Evolutionary conservation across 2,113 vertebrate genomes (phyloP), one percentile per base, ranked within the genome.

Genomic region (Paralichthys olivaceus): DNA sequence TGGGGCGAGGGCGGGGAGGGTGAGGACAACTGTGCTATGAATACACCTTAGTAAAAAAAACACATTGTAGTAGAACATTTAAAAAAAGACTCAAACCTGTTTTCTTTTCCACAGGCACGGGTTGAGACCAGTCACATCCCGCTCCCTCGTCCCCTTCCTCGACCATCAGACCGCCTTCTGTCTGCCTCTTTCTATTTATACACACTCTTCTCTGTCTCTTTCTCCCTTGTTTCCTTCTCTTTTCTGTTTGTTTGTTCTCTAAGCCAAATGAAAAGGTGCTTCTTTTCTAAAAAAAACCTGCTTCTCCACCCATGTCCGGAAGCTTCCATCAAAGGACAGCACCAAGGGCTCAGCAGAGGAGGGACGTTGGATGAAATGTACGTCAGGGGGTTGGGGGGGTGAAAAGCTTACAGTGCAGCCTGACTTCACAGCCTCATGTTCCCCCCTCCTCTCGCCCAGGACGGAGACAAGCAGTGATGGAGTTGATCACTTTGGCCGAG

Each of bases 1-100:
- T 99, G 98, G 97, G 96, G 95, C 22, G 89, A 89, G 49, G 89
- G 93, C 69, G 93, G 95, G 0, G 96, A 92, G 29, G 93, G 93
- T 94, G 45, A 62, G 79, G n/a, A 45, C 22, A 1, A 1, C 26
- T 0, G 2, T 8, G 23, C 15, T 17, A 0, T 15, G 2, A 17
- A 25, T 43, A 12, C 2, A 40, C 1, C 1, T 17, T 0, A 2
- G 15, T 49, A 19, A 40, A 22, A 19, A 19, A 12, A 19, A 17
- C 17, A 12, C 17, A 12, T 13, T 22, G 12, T 3, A 1, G 19
- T 2, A 63, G 43, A 45, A 45, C 4, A 47, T 47, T 4, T 47
- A 15, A 40, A 56, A 70, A 63, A 19, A 1, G 4, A 32, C 22
- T 64, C 4, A 66, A 53, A 26, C 58, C 5, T 13, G 7, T 67